Percentiles rank a stretch among this genome's conserved stretches.
Conservation (phyloP, 2,888 invertebrate species). For the Apotomis turbidana region DNA sequence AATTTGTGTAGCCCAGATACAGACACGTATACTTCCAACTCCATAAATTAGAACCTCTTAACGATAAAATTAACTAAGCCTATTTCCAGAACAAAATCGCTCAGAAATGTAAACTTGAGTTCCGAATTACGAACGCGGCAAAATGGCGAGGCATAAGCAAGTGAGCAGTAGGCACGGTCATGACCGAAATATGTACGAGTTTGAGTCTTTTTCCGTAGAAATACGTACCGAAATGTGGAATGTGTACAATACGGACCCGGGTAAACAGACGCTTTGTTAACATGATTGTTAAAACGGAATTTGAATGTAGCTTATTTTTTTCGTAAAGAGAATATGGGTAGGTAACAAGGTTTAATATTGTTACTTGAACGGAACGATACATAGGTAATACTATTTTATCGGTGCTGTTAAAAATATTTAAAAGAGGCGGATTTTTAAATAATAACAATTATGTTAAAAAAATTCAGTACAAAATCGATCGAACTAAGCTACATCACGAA, state of each 20-base stretch:
- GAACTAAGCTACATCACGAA: no score
- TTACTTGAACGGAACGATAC: background rate
- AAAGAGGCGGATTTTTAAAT: no score
- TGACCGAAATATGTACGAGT: background rate
- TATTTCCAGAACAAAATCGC: background rate
- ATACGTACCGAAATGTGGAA: background rate
- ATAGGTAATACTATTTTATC: no score
- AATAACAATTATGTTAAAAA: no score
- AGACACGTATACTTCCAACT: no score
- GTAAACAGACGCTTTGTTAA: slow-evolving; percentile 15
- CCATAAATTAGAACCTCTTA: no score
- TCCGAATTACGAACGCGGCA: slow-evolving; percentile 19
- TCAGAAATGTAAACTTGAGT: slow-evolving; percentile 29
- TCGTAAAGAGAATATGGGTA: background rate
- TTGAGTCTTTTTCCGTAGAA: background rate
- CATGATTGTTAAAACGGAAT: slow-evolving; percentile 6
- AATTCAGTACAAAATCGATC: no score
- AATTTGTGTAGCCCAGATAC: no score
- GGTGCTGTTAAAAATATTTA: no score
- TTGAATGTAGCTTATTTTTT: background rate
- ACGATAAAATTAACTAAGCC: no score
- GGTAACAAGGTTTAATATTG: background rate
- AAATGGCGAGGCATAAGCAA: slow-evolving; percentile 30
- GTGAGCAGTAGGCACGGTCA: background rate
- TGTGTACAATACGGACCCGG: background rate